phyloP scores from a whole-genome alignment of 2,888 invertebrate species.

The Drosophila subquinaria region DNA sequence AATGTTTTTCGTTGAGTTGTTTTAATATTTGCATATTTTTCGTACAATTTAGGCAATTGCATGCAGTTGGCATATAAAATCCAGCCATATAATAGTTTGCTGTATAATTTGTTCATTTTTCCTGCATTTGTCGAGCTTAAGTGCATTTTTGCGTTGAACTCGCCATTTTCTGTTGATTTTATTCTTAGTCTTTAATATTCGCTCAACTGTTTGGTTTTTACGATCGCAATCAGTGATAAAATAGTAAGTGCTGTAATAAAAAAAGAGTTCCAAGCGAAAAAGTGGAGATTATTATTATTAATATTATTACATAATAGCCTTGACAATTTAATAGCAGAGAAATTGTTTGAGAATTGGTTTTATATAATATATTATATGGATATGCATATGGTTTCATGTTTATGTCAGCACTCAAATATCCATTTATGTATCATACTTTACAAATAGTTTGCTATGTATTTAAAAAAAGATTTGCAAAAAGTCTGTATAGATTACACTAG shows the following conservation, averaged over 20 bases:
- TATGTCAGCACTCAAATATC: background rate
- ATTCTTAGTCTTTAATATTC: constrained; percentile 21
- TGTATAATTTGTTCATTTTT: constrained; percentile 20
- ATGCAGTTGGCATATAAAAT: constrained; percentile 56
- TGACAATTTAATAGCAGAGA: background rate
- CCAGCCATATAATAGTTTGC: constrained; percentile 1
- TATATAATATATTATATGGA: background rate
- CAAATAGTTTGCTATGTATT: background rate
- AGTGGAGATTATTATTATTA: background rate
- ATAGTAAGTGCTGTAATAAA: constrained; percentile 20
- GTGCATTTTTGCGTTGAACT: constrained; percentile 27
- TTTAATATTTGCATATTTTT: constrained; percentile 65
- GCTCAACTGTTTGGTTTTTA: constrained; percentile 28
- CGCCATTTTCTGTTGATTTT: constrained; percentile 18
- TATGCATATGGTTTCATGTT: too few relatives aligned
- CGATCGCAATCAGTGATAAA: constrained; percentile 37
- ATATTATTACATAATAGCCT: background rate
- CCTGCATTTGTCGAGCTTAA: constrained; percentile 34
- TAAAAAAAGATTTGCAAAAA: background rate
- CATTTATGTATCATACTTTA: too few relatives aligned
- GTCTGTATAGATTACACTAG: background rate
- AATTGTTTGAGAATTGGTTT: background rate
- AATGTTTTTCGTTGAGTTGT: constrained; percentile 33
- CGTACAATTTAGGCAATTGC: constrained; percentile 61
- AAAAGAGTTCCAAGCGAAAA: constrained; percentile 9